phyloP scores from a whole-genome alignment of 2,888 invertebrate genomes.

The Pseudanteris insignis region DNA sequence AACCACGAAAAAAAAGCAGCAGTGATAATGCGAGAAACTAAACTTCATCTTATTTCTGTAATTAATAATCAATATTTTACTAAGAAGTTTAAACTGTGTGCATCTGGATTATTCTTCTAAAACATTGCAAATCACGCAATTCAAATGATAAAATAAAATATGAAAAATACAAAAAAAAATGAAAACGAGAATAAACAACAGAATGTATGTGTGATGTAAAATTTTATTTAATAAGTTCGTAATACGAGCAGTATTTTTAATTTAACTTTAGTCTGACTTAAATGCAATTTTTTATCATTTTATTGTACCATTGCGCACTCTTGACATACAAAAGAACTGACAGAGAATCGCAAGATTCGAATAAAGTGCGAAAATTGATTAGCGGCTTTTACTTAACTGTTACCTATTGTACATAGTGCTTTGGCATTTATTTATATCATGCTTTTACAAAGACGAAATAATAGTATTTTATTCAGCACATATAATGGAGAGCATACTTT shows the following conservation, averaged over 20 bases:
- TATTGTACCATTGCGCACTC: background rate
- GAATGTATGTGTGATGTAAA: constrained; percentile 34
- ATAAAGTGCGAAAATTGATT: constrained; percentile 30
- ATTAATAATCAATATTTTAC: no score
- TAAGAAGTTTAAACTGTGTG: no score
- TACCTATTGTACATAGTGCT: constrained; percentile 60
- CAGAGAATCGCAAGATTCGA: background rate
- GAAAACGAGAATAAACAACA: constrained; percentile 10
- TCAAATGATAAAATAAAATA: constrained; percentile 3
- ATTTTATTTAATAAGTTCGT: constrained; percentile 50
- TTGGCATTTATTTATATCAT: constrained; percentile 66
- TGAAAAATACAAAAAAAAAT: constrained; percentile 2
- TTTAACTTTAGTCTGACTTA: constrained; percentile 60
- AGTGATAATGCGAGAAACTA: no score
- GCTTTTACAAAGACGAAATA: constrained; percentile 57
- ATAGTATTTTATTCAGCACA: constrained; percentile 63
- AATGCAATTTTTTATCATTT: constrained; percentile 49
- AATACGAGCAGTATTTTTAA: constrained; percentile 64
- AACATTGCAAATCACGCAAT: constrained; percentile 18
- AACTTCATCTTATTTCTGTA: background rate
- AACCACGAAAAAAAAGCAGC: no score
- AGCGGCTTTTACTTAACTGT: constrained; percentile 65
- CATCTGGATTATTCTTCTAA: constrained; percentile 57
- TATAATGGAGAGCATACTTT: no score
- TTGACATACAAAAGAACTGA: background rate